Base-by-base conservation (phyloP, 2,888 invertebrate species). In the Micoletzkya japonica region DNA sequence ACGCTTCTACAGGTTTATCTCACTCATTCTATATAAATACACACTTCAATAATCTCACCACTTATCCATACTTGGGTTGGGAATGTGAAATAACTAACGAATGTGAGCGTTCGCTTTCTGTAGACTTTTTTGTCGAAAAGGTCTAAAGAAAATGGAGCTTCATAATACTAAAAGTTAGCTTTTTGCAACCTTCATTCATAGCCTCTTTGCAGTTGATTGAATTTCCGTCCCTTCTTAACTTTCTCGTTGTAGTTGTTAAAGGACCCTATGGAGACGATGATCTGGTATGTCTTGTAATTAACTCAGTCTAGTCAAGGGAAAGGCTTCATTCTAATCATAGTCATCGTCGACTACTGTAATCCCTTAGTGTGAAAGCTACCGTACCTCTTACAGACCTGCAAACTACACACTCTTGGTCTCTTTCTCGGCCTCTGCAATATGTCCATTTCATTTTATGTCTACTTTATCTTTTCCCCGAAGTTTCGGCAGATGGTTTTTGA, bases 371-470 rank as follows among this genome's bases (percentile, higher is more conserved):
- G 20, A 54, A 54, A 20, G 1, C 24, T 36, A 1, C 1, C n/a
- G 10, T n/a, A n/a, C n/a, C n/a, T n/a, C n/a, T n/a, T 59, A 30
- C 56, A 67, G 64, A 30, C 74, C 37, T 77, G 77, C 70, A 72
- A 61, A 7, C 76, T 71, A 70, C 78, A 78, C 63, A 77, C 78
- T 7, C 36, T 79, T 26, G 78, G 77, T 28, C 77, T 81, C 49
- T 83, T 83, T 61, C 76, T 83, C 61, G 82, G 81, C 17, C 71
- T 83, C 17, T 83, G 82, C 73, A 83, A 83, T 61, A 80, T 81
- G 61, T 81, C 81, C 10, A 71, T 83, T n/a, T 82, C 82, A 20
- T 83, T 83, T 71, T 83, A 81, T 71, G 81, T 83, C 54, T 83
- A 83, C 69, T 66, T 81, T 30, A 71, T 76, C 3, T 81, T 83